Base-by-base conservation (phyloP, 2,888 invertebrate species). In the Caenorhabditis sinica region DNA sequence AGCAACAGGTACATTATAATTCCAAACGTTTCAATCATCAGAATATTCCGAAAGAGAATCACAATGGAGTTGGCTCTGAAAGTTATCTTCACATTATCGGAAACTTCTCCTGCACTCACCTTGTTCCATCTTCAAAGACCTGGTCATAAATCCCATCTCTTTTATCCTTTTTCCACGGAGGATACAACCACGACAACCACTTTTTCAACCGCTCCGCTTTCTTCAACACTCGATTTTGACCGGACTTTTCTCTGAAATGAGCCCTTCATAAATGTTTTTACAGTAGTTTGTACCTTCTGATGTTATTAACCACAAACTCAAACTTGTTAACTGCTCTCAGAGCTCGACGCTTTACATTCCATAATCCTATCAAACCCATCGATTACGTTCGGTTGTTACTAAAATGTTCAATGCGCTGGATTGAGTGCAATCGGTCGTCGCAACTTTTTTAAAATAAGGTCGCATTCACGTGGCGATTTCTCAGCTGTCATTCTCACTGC, bases 21-120 rank as follows among this genome's bases (percentile, higher is more conserved):
- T 49, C 90, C 90, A 75, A 90, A 88, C 25, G 82, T 20, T 58
- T 90, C 86, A 49, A 86, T 69, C 66, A 88, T 76, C 13, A 83
- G 2, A 28, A 88, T 83, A 43, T 86, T 83, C 13, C 83, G 65
- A 17, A 85, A 53, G 2, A 87, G 65, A 17, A 84, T 63, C 5
- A 45, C 72, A 1, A 85, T 60, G 8, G 72, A 66, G 43, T 87
- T 60, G 9, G 79, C 80, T 56, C 76, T n/a, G n/a, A n/a, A n/a
- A n/a, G n/a, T n/a, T n/a, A n/a, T n/a, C n/a, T n/a, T n/a, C n/a
- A n/a, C n/a, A n/a, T n/a, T n/a, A n/a, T n/a, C n/a, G n/a, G n/a
- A n/a, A n/a, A n/a, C n/a, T n/a, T n/a, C n/a, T n/a, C n/a, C n/a
- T n/a, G n/a, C n/a, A n/a, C n/a, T n/a, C n/a, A n/a, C n/a, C n/a